Base-by-base conservation (phyloP, 2,888 invertebrate species). In the Hypena proboscidalis region DNA sequence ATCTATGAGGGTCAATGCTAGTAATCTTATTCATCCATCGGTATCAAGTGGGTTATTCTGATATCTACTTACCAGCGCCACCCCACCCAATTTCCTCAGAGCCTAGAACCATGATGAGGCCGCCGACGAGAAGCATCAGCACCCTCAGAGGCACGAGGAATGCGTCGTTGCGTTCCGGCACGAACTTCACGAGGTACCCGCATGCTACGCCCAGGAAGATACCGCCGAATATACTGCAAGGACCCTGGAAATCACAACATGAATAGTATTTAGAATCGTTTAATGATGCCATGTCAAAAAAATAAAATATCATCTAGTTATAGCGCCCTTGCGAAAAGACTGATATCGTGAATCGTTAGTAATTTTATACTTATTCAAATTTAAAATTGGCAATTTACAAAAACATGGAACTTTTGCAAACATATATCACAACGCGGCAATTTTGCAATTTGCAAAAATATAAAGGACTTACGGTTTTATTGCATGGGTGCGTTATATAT, bases 61-160 rank as follows among this genome's bases (percentile, higher is more conserved):
- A 27, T 26, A 13, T 2, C 23, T 29, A 22, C 74, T 78, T 59
- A 91, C 91, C 93, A 55, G 93, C 93, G 2, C 93, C 93, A 49
- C 93, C 93, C 81, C 92, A 94, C 3, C 95, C 96, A 43, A 97
- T 92, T 45, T 94, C 92, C 61, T 96, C 96, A 60, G 97, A 97
- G 6, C 98, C 98, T 67, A 98, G 95, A 34, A 98, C 95, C 1
- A 96, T 95, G 62, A 97, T 90, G 49, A 98, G 85, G 2, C 97
- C 97, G 2, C 97, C 96, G 5, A 94, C 92, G 46, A 98, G 92
- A 42, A 98, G 87, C 81, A 98, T 87, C 53, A 97, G 79, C 4
- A 97, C 95, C 60, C 98, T 90, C 50, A 97, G 74, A 0, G 96
- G 96, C 34, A 96, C 95, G 66, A 95, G 92, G 77, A 95, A 97